Evolutionary conservation across 2,888 invertebrate species (phyloP).

Genomic region (Macaria liturata): DNA sequence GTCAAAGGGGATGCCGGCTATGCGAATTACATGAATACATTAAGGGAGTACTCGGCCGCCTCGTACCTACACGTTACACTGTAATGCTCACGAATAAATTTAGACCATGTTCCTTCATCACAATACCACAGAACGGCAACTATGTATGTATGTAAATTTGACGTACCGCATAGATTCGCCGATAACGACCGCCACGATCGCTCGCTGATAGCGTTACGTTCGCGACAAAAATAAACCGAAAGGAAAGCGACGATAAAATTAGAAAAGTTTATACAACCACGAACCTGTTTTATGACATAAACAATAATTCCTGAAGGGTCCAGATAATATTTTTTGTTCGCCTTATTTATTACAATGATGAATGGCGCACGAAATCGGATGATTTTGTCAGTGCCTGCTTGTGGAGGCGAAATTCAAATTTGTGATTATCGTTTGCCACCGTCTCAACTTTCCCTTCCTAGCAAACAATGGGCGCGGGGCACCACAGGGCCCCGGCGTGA

Average conservation of each 20-base stretch:
- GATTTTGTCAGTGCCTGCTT: slow-evolving; percentile 68
- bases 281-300: slow-evolving; percentile 56
- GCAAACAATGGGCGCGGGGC: slow-evolving; percentile 80
- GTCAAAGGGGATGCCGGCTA: slow-evolving; percentile 83
- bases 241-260: slow-evolving; percentile 34
- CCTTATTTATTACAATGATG: slow-evolving; percentile 75
- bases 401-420: slow-evolving; percentile 78
- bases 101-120: slow-evolving; percentile 76
- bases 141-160: slow-evolving; percentile 71
- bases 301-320: slow-evolving; percentile 54
- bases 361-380: slow-evolving; percentile 75
- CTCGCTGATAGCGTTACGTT: slow-evolving; percentile 25
- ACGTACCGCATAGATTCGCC: slow-evolving; percentile 57
- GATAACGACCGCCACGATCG: slow-evolving; percentile 46
- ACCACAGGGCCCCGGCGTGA: slow-evolving; percentile 69
- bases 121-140: slow-evolving; percentile 62
- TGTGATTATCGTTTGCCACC: slow-evolving; percentile 76
- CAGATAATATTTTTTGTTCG: slow-evolving; percentile 67
- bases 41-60: slow-evolving; percentile 69
- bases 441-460: slow-evolving; percentile 70
- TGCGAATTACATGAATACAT: slow-evolving; percentile 84
- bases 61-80: slow-evolving; percentile 77
- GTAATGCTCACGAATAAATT: slow-evolving; percentile 82
- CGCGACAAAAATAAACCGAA: slow-evolving; percentile 38
- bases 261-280: slow-evolving; percentile 48